Conservation (phyloP, 2,113 vertebrate species). For the Junco hyemalis region DNA sequence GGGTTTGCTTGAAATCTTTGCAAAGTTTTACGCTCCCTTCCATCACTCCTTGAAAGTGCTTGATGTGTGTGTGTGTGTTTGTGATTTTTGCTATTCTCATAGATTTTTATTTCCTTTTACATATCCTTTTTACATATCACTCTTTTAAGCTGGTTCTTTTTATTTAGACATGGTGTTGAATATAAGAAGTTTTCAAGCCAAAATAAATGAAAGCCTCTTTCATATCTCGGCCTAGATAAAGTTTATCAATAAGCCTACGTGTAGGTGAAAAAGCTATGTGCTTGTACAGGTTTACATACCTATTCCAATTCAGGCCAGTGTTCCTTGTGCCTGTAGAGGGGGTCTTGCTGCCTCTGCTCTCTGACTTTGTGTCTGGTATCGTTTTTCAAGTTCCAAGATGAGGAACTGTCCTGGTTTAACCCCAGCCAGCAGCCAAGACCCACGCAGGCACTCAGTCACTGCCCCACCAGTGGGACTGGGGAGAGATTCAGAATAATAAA, state of each 20-base stretch:
- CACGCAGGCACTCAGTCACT: fast-evolving
- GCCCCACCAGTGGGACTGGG: not conserved
- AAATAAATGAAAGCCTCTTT: not conserved
- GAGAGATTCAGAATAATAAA: not conserved
- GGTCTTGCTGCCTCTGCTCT: not conserved
- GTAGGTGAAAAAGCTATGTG: not conserved
- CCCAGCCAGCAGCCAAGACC: not conserved
- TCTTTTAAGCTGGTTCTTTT: not conserved
- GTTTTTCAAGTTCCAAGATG: not conserved
- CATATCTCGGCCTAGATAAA: not conserved
- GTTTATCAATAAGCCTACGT: not conserved
- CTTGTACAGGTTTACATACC: not conserved
- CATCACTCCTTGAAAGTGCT: not conserved
- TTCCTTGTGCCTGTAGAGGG: not conserved
- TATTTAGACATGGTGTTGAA: not conserved
- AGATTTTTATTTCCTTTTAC: not conserved
- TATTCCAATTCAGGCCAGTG: not conserved
- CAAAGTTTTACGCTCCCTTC: not conserved
- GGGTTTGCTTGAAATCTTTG: not conserved
- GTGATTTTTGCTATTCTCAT: not conserved
- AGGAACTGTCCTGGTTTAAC: not conserved
- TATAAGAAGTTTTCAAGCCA: not conserved
- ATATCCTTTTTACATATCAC: not conserved
- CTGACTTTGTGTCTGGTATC: not conserved
- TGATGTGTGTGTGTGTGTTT: not conserved